Base-by-base conservation (phyloP, 2,113 vertebrate species). In the Sigmodon hispidus region DNA sequence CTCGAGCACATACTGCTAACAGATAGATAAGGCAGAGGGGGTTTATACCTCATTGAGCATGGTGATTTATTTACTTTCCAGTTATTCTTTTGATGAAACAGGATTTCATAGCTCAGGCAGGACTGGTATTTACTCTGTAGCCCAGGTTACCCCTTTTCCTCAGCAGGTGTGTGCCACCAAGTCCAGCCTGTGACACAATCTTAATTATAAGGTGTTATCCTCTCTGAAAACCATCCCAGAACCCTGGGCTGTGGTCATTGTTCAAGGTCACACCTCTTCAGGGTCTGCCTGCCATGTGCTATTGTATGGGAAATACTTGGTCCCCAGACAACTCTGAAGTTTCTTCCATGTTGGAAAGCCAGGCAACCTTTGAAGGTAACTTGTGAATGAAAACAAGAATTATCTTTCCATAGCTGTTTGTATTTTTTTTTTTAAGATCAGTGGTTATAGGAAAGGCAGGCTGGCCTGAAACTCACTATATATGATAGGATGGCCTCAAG, bases 301-400 rank as follows among this genome's bases (percentile, higher is more conserved):
- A 50, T 21, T 57, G 5, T 29, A 0, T 59, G 26, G 65, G 12
- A 43, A 70, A 29, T 36, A 52, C 3, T 2, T 1, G 29, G 15
- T 43, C 34, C 48, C 43, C 26, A 11, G 65, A 29, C 40, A 48
- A 5, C 31, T 81, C 50, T 77, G 76, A 13, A 16, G 45, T 15
- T 26, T 34, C 65, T 50, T 94, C 52, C 43, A 65, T 45, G n/a
- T 24, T 70, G 34, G 89, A 90, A 73, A 67, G 12, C 7, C 48
- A 67, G 89, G 15, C 3, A 79, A 7, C 63, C 43, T 77, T 48
- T 34, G 26, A 48, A n/a, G 72, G 31, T 80, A 76, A 81, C 48
- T 63, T 92, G 29, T 85, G 29, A 29, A 21, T 57, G 43, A 87
- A 73, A 87, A 79, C 19, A 84, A 69, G 61, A 70, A 84, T 36